Conservation (phyloP, 2,888 invertebrate species). For the Amphipoea lucens region DNA sequence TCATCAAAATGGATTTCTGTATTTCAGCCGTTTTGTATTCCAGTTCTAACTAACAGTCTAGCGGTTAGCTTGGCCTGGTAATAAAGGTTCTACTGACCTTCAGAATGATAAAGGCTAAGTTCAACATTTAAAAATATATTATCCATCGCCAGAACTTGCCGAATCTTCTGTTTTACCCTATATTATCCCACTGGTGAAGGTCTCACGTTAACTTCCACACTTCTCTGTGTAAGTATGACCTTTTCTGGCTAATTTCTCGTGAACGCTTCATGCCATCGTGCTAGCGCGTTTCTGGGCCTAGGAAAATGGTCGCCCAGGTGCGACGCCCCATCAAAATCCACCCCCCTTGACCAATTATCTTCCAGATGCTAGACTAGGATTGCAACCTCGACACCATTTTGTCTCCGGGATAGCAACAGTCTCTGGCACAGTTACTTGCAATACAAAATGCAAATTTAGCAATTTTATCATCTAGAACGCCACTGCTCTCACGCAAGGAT, state of each 20-base stretch:
- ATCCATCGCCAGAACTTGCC: background rate
- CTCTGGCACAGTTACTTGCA: constrained; percentile 1
- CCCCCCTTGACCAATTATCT: background rate
- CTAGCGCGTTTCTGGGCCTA: background rate
- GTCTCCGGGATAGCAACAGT: background rate
- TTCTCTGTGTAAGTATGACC: too few species aligned
- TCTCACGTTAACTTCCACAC: background rate
- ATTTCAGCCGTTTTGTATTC: background rate
- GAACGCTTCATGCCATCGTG: background rate
- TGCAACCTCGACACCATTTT: background rate
- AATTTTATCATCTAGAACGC: constrained; percentile 25
- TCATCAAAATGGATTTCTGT: background rate
- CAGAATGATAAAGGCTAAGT: background rate
- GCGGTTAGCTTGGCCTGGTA: background rate
- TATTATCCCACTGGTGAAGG: background rate
- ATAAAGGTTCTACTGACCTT: background rate
- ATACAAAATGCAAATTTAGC: constrained; percentile 17
- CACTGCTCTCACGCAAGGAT: background rate
- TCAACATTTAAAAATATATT: background rate
- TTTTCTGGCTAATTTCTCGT: background rate
- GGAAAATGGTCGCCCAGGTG: background rate
- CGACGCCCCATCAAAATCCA: background rate
- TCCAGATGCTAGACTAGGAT: background rate
- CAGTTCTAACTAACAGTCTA: background rate
- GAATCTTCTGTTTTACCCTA: background rate